Evolutionary conservation across 1,140 invertebrate species (phyloP).

Genomic region (Drosophila auraria): DNA sequence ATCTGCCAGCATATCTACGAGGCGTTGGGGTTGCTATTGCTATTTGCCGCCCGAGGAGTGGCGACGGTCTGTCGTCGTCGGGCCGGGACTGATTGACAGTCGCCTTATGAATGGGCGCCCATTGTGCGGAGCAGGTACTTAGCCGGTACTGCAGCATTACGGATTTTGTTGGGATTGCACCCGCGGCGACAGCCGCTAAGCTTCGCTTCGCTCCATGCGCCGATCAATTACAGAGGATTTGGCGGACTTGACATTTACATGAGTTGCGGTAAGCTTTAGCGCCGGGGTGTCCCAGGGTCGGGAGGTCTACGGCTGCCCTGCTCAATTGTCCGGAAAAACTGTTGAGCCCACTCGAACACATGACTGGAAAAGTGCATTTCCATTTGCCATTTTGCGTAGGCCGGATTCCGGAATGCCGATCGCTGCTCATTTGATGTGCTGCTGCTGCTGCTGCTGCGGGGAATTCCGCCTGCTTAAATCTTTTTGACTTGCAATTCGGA

Average conservation of each 20-base stretch:
- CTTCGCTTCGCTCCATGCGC: constrained; percentile 70
- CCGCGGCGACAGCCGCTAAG: constrained; percentile 79
- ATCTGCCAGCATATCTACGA: constrained; percentile 69
- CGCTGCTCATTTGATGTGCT: constrained; percentile 36
- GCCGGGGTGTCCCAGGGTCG: constrained; percentile 44
- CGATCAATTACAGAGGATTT: constrained; percentile 81
- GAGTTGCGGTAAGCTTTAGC: constrained; percentile 73
- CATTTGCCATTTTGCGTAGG: constrained; percentile 33
- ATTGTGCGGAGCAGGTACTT: constrained; percentile 78
- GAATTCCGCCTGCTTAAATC: constrained; percentile 84
- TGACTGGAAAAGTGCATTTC: constrained; percentile 71
- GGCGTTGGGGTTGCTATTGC: constrained; percentile 29
- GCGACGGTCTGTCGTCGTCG: constrained; percentile 33
- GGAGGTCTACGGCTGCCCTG: constrained; percentile 28
- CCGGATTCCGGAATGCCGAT: background rate
- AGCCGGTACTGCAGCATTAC: constrained; percentile 51
- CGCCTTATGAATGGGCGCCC: constrained; percentile 75
- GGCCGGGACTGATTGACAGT: constrained; percentile 68
- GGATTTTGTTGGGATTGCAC: constrained; percentile 73
- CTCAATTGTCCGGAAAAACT: constrained; percentile 79
- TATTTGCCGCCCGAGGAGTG: constrained; percentile 3
- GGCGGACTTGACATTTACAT: constrained; percentile 73
- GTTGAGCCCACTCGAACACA: constrained; percentile 74
- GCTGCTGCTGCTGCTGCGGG: constrained; percentile 33
- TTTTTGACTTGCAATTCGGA: constrained; percentile 82